Evolutionary conservation across 1,140 invertebrate species (phyloP), one percentile per base, ranked within the genome.

Genomic region (Drosophila neocordata): DNA sequence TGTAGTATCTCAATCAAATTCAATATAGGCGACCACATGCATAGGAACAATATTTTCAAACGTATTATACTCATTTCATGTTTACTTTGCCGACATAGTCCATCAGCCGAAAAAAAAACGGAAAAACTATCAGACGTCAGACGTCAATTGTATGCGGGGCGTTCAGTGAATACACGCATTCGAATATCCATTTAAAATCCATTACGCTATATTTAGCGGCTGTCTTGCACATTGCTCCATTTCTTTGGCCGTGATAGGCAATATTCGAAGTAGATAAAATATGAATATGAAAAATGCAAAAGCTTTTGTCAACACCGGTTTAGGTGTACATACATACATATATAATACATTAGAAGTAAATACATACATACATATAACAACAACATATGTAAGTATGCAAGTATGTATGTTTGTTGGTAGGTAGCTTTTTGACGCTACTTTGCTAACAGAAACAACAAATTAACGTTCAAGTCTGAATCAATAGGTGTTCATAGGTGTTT

Each of bases 141-240:
- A 58, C 56, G 31, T 37, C 31, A 41, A 61, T 59, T 41, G 35
- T 38, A 20, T n/a, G 57, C 4, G 9, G 31, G 57, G 31, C 11
- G 12, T 18, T 24, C 57, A 37, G 0, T 12, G 12, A 24, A 59
- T 59, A 59, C 37, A 41, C 37, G 57, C 37, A 59, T 59, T 74
- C 65, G 70, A 69, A 77, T 73, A 67, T 77, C 63, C 74, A 77
- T 77, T 77, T 77, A 73, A 77, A 77, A 77, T 73, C 71, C 74
- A 77, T 77, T 77, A 74, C 71, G 71, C 74, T 74, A 77, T 74
- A 77, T 77, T 77, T 77, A 74, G 71, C 66, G 65, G 65, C 70
- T 69, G 73, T 73, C 63, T 67, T 65, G 64, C 62, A 66, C 70
- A 76, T 76, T 76, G 73, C 72, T 76, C 73, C 74, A 69, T 77